Base-by-base conservation (phyloP, 2,888 invertebrate genomes). In the Octodonta nipae region DNA sequence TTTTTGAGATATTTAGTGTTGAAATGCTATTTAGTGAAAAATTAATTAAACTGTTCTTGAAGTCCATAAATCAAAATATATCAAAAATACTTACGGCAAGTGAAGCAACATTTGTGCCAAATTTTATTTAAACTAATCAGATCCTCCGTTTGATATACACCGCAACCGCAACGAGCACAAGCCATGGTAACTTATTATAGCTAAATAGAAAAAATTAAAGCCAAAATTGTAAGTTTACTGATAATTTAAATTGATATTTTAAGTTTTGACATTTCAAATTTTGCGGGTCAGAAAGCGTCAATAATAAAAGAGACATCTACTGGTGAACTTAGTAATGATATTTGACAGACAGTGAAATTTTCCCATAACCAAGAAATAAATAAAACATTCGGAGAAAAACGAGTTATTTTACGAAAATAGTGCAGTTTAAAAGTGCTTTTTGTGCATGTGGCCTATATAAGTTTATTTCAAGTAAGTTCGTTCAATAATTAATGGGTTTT, bases 291-390 rank as follows among this genome's bases (percentile, higher is more conserved):
- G n/a, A 13, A 11, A 28, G 10, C n/a, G n/a, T n/a, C n/a, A n/a
- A n/a, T n/a, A n/a, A n/a, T n/a, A n/a, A n/a, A n/a, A n/a, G 31
- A 33, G 43, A 25, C 45, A 42, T 42, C 47, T 45, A 29, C 26
- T 27, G 43, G 33, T 34, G 38, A 37, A 36, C 17, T 37, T 37
- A 36, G 14, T 15, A 30, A 15, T 26, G 15, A 12, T 11, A 32
- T 30, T 26, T 40, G n/a, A n/a, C n/a, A 45, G 45, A 45, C 46
- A 47, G 38, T 34, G 34, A 39, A 32, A 44, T 44, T 46, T 49
- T 50, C 44, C 48, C 50, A 51, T 52, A 52, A 52, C 51, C 52
- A 52, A 51, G 45, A 51, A 52, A 52, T 49, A 11, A 46, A 44
- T 45, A 43, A 41, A 49, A 46, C 41, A 44, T 45, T 42, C 35